A percentile compares a stretch with the other conserved stretches of the same genome.
Conservation (phyloP, 2,888 invertebrate genomes). For the Panzeria rudis region DNA sequence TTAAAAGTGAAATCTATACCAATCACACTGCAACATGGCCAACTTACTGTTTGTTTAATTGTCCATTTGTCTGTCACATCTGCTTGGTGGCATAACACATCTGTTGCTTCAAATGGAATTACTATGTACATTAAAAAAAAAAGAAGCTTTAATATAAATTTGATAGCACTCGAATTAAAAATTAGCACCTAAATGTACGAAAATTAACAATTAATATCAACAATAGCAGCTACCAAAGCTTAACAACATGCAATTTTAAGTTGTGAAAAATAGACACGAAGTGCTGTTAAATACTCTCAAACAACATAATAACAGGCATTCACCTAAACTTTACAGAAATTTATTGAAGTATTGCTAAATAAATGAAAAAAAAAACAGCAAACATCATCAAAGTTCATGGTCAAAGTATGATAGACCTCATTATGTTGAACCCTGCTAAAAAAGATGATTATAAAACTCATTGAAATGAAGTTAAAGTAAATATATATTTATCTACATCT, state of each 20-base stretch:
- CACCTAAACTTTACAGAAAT: neutral
- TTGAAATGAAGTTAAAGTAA: slow-evolving; percentile 48
- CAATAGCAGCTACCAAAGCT: slow-evolving; percentile 17
- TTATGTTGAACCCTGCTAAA: slow-evolving; percentile 61
- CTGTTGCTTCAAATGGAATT: slow-evolving; percentile 17
- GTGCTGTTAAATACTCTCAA: slow-evolving; percentile 4
- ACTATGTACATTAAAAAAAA: too few species aligned
- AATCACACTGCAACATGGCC: slow-evolving; percentile 5
- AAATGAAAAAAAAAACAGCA: neutral
- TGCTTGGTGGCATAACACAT: neutral
- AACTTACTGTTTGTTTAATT: neutral
- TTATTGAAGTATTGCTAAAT: slow-evolving; percentile 5
- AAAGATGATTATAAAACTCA: slow-evolving; percentile 49
- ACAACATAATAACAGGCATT: neutral
- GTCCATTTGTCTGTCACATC: neutral
- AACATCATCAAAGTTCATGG: slow-evolving; percentile 65
- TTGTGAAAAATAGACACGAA: slow-evolving; percentile 40
- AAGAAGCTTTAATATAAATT: slow-evolving; percentile 34
- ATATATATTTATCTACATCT: slow-evolving; percentile 47
- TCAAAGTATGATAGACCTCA: slow-evolving; percentile 60
- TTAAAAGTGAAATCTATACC: slow-evolving; percentile 65
- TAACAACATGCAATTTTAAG: slow-evolving; percentile 29
- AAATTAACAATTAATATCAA: slow-evolving; percentile 34
- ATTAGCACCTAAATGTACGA: slow-evolving; percentile 64
- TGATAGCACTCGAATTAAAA: slow-evolving; percentile 48